Evolutionary conservation across 2,797 vertebrate species (phyloP).

Genomic region (Dicrostonyx torquatus): DNA sequence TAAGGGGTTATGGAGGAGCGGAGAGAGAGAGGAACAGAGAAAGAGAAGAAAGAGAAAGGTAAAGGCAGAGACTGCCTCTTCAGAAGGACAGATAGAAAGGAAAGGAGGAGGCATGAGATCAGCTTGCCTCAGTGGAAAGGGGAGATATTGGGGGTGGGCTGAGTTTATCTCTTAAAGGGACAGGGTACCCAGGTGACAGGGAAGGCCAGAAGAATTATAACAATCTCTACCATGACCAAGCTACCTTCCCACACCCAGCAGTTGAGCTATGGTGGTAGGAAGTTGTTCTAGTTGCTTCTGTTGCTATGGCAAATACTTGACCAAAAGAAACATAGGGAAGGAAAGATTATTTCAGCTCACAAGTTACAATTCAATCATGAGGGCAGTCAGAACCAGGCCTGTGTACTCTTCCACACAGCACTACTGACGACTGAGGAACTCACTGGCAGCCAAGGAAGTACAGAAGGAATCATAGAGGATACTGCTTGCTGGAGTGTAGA

Average conservation of each 20-base stretch:
- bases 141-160: too few relatives aligned
- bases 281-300: not conserved
- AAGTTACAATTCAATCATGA: not conserved
- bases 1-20: too few relatives aligned
- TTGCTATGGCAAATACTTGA: not conserved
- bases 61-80: too few relatives aligned
- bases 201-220: too few relatives aligned
- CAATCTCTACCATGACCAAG: not conserved
- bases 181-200: too few relatives aligned
- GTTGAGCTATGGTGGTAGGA: not conserved
- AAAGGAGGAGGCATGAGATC: too few relatives aligned
- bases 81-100: too few relatives aligned
- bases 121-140: too few relatives aligned
- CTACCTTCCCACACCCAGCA: not conserved
- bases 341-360: not conserved
- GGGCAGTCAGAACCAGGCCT: not conserved
- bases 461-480: not conserved
- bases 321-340: not conserved
- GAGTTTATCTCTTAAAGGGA: too few relatives aligned
- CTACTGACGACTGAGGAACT: not conserved
- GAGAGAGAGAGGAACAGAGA: too few relatives aligned
- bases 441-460: not conserved
- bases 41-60: too few relatives aligned
- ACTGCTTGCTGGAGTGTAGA: not conserved
- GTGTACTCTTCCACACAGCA: not conserved